Evolutionary conservation across 2,113 vertebrate genomes (phyloP).

Genomic region (Nothobranchius furzeri): DNA sequence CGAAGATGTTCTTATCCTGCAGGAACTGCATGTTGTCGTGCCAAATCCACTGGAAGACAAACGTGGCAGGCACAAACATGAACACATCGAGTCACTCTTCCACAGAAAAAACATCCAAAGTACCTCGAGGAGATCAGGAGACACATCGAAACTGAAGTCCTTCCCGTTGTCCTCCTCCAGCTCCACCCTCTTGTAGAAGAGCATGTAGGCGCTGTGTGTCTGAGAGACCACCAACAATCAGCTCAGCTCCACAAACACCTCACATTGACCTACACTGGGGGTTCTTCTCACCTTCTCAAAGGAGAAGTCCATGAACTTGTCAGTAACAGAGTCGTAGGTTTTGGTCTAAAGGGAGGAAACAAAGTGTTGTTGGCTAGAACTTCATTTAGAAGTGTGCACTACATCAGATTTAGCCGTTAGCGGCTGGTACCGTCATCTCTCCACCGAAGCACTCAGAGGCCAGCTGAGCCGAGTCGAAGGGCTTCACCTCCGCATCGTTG

Average conservation of each 20-base stretch:
- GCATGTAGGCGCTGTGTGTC: conserved; percentile 99
- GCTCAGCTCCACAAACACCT: too few relatives aligned
- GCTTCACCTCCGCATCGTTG: conserved; percentile 98
- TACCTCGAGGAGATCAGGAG: conserved; percentile 97
- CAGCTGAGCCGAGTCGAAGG: conserved; percentile 97
- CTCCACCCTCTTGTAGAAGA: conserved; percentile 98
- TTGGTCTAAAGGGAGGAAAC: conserved; percentile 85
- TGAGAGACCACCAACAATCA: conserved; percentile 45
- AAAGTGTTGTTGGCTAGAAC: neutral
- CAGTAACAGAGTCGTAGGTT: conserved; percentile 98
- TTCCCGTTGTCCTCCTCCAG: conserved; percentile 94
- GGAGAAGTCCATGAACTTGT: conserved; percentile 99
- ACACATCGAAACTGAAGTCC: conserved; percentile 96
- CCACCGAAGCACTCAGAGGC: conserved; percentile 98
- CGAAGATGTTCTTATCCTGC: conserved; percentile 99
- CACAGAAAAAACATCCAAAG: accelerated
- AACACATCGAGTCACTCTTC: neutral
- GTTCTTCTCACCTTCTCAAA: conserved; percentile 91
- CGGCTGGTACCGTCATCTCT: conserved; percentile 90
- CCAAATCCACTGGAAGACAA: conserved; percentile 95
- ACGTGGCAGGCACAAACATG: neutral
- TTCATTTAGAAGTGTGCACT: too few relatives aligned
- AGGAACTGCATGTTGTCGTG: conserved; percentile 99
- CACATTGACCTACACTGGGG: neutral
- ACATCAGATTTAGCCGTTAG: neutral